A percentile compares a stretch with the other conserved stretches of the same genome.
Evolutionary conservation across 2,113 vertebrate species (phyloP).

Genomic region (Philantomba maxwellii): DNA sequence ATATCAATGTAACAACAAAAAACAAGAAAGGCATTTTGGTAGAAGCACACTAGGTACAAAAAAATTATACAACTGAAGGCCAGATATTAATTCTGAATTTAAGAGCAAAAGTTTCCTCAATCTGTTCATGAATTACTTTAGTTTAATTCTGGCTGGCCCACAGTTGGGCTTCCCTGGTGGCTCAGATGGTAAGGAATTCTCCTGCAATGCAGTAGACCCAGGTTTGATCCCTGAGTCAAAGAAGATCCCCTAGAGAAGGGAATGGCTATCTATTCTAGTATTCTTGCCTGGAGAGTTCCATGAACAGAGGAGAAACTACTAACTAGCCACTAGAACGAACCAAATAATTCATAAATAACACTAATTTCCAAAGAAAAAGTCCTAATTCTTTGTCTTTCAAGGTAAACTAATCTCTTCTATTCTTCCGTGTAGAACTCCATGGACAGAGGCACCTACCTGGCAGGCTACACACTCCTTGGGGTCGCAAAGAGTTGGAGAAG

Average conservation of each 20-base stretch:
- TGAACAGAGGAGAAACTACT: slow-evolving; percentile 17
- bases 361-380: slow-evolving; percentile 62
- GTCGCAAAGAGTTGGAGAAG: neutral
- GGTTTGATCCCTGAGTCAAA: neutral
- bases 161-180: neutral
- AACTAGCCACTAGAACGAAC: neutral
- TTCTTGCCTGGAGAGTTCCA: neutral
- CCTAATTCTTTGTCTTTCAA: slow-evolving; percentile 65
- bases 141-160: slow-evolving; percentile 17
- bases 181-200: neutral
- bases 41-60: neutral
- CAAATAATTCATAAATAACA: slow-evolving; percentile 36
- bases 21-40: neutral
- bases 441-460: neutral
- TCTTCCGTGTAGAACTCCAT: neutral
- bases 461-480: neutral
- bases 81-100: slow-evolving; percentile 34
- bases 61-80: neutral
- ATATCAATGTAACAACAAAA: neutral
- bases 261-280: neutral
- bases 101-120: slow-evolving; percentile 17
- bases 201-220: neutral
- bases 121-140: neutral
- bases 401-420: slow-evolving; percentile 67
- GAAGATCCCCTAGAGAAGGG: neutral